phyloP scores from a whole-genome alignment of 2,113 vertebrate genomes.

The Daphoenositta chrysoptera region DNA sequence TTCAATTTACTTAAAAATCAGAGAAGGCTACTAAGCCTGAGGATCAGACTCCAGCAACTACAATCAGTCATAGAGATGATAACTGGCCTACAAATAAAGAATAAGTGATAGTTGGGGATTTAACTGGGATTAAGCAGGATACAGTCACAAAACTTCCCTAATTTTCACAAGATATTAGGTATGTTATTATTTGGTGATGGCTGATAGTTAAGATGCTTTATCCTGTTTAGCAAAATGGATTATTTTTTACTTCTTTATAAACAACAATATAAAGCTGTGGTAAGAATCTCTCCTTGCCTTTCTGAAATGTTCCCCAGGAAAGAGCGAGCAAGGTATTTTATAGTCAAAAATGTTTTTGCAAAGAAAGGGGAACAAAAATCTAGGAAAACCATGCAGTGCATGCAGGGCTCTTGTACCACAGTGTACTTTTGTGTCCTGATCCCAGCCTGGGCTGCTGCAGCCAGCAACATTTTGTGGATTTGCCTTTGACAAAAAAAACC shows the following conservation, averaged over 20 bases:
- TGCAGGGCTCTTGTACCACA: neutral
- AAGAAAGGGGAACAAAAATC: neutral
- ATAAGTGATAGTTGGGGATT: neutral
- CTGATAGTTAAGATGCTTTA: neutral
- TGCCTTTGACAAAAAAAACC: neutral
- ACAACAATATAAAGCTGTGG: neutral
- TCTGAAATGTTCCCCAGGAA: neutral
- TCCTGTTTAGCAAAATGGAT: neutral
- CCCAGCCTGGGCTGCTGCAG: neutral
- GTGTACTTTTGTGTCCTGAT: neutral
- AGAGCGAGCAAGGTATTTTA: fast-evolving
- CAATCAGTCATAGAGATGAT: neutral
- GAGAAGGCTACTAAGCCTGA: neutral
- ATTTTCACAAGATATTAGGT: neutral
- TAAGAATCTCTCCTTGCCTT: neutral
- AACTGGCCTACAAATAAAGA: neutral
- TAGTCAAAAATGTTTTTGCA: neutral
- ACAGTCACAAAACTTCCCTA: neutral
- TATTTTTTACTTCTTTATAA: neutral
- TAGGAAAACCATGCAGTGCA: neutral
- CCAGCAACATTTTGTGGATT: neutral
- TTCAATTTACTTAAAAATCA: neutral
- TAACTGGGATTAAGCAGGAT: neutral
- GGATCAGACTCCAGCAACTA: neutral
- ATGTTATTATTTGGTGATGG: neutral